Evolutionary conservation across 2,797 vertebrate genomes (phyloP).

Genomic region (Hozukius guyotensis): DNA sequence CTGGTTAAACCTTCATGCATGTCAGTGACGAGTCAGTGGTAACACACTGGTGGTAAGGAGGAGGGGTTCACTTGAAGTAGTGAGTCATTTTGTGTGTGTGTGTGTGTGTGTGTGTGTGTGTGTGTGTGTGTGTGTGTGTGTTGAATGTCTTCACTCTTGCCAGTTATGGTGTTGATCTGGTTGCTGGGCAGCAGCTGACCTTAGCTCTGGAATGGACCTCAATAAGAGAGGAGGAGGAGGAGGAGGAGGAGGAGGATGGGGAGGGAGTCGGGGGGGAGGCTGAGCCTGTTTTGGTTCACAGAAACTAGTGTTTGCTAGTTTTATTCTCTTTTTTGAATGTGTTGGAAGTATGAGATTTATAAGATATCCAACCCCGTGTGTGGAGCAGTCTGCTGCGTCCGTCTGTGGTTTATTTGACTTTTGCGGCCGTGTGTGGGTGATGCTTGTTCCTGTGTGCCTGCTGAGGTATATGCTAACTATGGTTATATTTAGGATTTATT

Average conservation of each 20-base stretch:
- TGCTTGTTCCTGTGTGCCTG: slow-evolving; percentile 15
- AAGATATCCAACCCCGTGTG: neutral
- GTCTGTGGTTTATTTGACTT: neutral
- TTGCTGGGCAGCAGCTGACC: slow-evolving; percentile 65
- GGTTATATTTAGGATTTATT: slow-evolving; percentile 48
- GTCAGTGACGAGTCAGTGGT: slow-evolving; percentile 8
- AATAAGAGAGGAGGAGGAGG: slow-evolving; percentile 15
- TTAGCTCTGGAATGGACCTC: slow-evolving; percentile 58
- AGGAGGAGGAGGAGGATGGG: slow-evolving; percentile 1
- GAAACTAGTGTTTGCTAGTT: slow-evolving; percentile 13
- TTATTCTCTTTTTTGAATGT: neutral
- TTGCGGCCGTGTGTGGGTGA: neutral
- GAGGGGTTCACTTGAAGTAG: slow-evolving; percentile 20
- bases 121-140: slow-evolving; percentile 6
- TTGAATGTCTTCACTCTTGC: slow-evolving; percentile 37
- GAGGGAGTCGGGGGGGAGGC: neutral
- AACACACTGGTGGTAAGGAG: slow-evolving; percentile 1
- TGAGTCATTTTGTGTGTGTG: slow-evolving; percentile 20
- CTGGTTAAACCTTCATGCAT: neutral
- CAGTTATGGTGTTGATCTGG: slow-evolving; percentile 67
- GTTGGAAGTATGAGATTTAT: neutral
- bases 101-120: neutral
- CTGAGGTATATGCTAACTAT: neutral
- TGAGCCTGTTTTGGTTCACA: slow-evolving; percentile 30
- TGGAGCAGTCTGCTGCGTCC: neutral